phyloP scores from a whole-genome alignment of 2,888 invertebrate genomes.

The Steinernema carpocapsae region DNA sequence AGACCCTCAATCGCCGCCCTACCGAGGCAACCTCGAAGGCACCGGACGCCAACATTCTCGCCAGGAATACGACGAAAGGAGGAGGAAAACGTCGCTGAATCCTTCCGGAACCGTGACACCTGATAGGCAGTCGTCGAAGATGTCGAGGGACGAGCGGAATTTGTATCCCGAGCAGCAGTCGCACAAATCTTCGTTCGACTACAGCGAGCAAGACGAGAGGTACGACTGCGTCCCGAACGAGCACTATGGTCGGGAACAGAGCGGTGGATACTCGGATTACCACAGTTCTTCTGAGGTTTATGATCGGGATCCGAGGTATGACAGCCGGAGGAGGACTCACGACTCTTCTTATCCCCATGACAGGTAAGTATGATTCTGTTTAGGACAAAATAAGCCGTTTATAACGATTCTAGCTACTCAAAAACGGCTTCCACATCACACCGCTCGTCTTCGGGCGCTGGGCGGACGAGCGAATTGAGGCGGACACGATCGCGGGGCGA shows the following conservation, averaged over 20 bases:
- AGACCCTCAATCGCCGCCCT: constrained; percentile 3
- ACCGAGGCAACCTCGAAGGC: not conserved
- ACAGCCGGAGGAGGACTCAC: constrained; percentile 10
- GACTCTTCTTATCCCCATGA: constrained; percentile 11
- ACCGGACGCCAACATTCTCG: constrained; percentile 4
- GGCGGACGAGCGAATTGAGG: constrained; percentile 19
- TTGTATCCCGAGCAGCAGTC: constrained; percentile 16
- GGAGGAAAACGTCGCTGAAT: not conserved
- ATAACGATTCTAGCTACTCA: no score
- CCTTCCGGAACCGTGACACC: not conserved
- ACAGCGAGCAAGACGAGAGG: not conserved
- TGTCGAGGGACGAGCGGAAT: not conserved
- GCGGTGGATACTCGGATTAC: constrained; percentile 9
- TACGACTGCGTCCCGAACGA: constrained; percentile 25
- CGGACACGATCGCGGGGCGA: constrained; percentile 31
- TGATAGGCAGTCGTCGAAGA: not conserved
- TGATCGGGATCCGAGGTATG: constrained; percentile 13
- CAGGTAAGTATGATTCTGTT: no score
- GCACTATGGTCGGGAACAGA: not conserved
- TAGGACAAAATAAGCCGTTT: no score
- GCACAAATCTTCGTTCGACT: constrained; percentile 16
- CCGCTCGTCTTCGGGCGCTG: constrained; percentile 9
- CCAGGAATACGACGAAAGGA: constrained; percentile 11
- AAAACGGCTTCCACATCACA: not conserved
- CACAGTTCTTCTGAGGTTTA: constrained; percentile 28